Conservation (phyloP, 2,797 vertebrate species). For the Uromys caudimaculatus region DNA sequence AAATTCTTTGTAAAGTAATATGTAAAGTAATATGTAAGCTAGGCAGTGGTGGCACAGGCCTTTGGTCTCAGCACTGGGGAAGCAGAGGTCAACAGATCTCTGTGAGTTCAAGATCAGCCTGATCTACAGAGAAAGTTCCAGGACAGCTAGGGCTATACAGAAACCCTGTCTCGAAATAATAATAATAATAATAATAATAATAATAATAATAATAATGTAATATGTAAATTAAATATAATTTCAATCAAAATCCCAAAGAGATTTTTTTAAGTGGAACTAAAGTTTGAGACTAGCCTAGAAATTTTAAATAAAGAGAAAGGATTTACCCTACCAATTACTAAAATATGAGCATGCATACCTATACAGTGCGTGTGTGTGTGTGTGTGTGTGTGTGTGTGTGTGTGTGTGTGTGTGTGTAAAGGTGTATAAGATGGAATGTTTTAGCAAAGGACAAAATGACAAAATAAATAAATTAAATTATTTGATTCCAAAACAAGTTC, state of each 20-base stretch:
- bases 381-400: background rate
- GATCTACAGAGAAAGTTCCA: no score
- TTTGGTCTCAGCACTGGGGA: background rate
- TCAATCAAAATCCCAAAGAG: background rate
- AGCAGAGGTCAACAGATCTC: background rate
- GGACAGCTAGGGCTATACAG: no score
- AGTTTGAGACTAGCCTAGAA: background rate
- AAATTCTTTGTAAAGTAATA: no score
- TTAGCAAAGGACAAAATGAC: conserved; percentile 42
- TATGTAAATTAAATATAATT: background rate
- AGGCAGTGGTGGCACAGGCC: background rate
- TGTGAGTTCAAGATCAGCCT: no score
- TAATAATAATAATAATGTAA: no score
- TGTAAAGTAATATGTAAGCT: background rate
- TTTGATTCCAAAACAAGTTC: conserved; percentile 56
- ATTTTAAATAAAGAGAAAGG: background rate
- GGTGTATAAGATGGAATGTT: background rate
- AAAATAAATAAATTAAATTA: conserved; percentile 59
- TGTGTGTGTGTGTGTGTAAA: background rate
- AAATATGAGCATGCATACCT: background rate
- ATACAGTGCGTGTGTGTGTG: background rate
- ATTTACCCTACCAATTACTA: background rate
- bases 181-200: no score
- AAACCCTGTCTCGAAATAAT: no score
- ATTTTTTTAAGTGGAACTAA: background rate